These are phyloP conservation scores for Dendrophyllia cribrosa DNA, from an alignment of 64 coral and sea anemone genomes.

Conservation along the genomic window DNA sequence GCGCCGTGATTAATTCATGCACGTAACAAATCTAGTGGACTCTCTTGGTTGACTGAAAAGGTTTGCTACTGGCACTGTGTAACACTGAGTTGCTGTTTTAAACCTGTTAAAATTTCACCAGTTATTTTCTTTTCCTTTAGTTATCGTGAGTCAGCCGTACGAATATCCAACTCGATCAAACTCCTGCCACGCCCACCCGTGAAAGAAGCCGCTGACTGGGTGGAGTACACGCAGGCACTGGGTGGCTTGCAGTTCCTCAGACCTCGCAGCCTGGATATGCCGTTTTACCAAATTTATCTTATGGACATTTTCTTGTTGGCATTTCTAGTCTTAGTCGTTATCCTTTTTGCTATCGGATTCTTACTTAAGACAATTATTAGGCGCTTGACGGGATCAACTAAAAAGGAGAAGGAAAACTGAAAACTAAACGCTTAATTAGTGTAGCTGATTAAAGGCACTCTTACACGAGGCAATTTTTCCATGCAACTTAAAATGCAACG, in stretches of 20 bases:
- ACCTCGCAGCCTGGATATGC: conserved; percentile 12
- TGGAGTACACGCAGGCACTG: conserved; percentile 55
- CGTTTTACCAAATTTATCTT: conserved; percentile 60
- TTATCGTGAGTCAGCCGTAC: conserved; percentile 9
- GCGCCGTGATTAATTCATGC: no score
- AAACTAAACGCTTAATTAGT: background rate
- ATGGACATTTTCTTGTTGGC: conserved; percentile 35
- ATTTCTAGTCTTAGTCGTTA: background rate
- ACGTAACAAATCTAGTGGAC: no score
- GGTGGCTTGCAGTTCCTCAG: conserved; percentile 34
- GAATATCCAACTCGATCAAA: conserved; percentile 32
- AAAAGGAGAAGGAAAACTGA: background rate
- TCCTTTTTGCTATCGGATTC: background rate
- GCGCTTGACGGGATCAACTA: background rate
- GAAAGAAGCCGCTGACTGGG: conserved; percentile 61
- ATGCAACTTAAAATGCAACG: no score
- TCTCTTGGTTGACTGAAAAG: no score
- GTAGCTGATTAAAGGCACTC: no score
- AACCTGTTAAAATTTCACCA: no score
- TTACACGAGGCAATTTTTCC: no score
- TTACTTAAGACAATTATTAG: background rate
- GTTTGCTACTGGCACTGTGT: no score
- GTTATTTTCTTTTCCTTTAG: background rate
- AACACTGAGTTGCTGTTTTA: no score
- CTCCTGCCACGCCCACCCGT: conserved; percentile 39